Evolutionary conservation across 2,797 vertebrate genomes (phyloP).

Genomic region (Pseudocheirus occidentalis): DNA sequence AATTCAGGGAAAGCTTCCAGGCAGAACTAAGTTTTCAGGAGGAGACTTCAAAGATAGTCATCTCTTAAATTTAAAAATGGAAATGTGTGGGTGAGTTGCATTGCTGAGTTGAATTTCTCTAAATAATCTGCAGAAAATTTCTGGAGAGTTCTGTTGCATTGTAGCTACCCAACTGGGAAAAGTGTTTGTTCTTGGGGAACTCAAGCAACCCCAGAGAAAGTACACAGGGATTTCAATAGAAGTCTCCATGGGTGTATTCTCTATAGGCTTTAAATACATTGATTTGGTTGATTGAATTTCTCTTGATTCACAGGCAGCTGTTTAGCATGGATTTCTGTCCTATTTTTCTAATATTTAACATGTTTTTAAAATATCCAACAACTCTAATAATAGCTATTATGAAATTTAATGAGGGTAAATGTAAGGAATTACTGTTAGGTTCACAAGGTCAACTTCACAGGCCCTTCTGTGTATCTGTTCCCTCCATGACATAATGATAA

Average conservation of each 20-base stretch:
- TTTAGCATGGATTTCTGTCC: conserved; percentile 36
- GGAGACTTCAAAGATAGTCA: neutral
- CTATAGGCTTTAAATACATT: conserved; percentile 42
- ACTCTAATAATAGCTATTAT: neutral
- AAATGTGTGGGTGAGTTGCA: neutral
- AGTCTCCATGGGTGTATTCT: conserved; percentile 37
- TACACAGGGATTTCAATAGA: conserved; percentile 45
- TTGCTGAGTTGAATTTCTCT: conserved; percentile 41
- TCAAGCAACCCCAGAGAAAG: conserved; percentile 18
- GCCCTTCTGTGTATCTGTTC: neutral
- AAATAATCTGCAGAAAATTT: conserved; percentile 14
- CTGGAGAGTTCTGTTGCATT: conserved; percentile 31
- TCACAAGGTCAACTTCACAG: neutral
- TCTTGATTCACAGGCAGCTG: conserved; percentile 50
- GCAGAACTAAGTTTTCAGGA: conserved; percentile 19
- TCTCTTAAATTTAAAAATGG: neutral
- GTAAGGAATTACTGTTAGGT: neutral
- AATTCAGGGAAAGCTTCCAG: neutral
- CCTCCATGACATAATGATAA: neutral
- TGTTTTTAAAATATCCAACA: neutral
- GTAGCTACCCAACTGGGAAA: conserved; percentile 15
- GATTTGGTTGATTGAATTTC: conserved; percentile 60
- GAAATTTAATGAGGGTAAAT: neutral
- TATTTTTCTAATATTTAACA: conserved; percentile 38
- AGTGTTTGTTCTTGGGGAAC: conserved; percentile 49